Base-by-base conservation (phyloP, 2,113 vertebrate genomes). In the Microcebus ravelobensis region DNA sequence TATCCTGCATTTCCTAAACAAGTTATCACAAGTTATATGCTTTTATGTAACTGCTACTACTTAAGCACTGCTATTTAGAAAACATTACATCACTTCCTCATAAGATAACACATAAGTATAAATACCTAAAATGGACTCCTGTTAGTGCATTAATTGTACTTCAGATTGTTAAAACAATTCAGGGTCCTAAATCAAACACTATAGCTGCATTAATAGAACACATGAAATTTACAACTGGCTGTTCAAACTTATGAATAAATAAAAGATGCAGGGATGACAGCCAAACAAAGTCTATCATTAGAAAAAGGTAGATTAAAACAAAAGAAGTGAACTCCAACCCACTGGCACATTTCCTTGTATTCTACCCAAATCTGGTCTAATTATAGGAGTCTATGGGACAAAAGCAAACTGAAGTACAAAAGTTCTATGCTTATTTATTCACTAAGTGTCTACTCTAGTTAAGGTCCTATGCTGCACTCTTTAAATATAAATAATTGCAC, bases 191-290 rank as follows among this genome's bases (percentile, higher is more conserved):
- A 97, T 91, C 82, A 92, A 94, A 90, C 31, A 83, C 57, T 76
- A 45, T 1, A 80, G 61, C 63, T 93, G 57, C 50, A 73, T 89
- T 91, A 96, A 91, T 57, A 86, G 93, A 93, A 81, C 80, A 81
- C 20, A 90, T 50, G 85, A 68, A 86, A 86, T 89, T 94, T 94
- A 87, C 23, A 94, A 96, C 31, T 50, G 52, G 27, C 63, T 95
- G 87, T 42, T 96, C 39, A 96, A 95, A 73, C 80, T 93, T 89
- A 90, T 8, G 6, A 96, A 85, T 90, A 87, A 96, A 88, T 79
- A 73, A 94, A 80, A 57, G 18, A 34, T 70, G 21, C 27, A 74
- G 21, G n/a, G 21, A 85, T 79, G 59, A 95, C 4, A 79, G 55
- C 31, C 55, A 84, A 94, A 88, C 34, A 74, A 89, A 63, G 6